A percentile compares a stretch with the other conserved stretches of the same genome.
phyloP scores from a whole-genome alignment of 2,113 vertebrate species.

The Chamaetylas fuelleborni region DNA sequence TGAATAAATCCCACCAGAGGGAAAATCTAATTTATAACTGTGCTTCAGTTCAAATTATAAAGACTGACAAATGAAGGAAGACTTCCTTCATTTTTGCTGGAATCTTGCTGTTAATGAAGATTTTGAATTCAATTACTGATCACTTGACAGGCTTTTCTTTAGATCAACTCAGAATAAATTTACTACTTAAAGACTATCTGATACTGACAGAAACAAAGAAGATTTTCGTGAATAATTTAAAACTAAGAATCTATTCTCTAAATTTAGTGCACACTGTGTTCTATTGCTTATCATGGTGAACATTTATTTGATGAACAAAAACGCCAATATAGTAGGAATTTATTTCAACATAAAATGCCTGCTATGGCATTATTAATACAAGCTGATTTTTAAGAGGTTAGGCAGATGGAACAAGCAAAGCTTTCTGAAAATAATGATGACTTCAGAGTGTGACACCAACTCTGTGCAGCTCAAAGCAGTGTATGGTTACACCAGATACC shows the following conservation, averaged over 20 bases:
- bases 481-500: conserved; percentile 25
- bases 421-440: conserved; percentile 58
- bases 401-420: not conserved
- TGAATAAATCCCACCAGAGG: not conserved
- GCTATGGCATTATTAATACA: not conserved
- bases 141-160: not conserved
- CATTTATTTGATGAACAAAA: not conserved
- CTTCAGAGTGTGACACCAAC: conserved; percentile 2
- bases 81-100: not conserved
- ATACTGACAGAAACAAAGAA: not conserved
- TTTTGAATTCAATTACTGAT: not conserved
- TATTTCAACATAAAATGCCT: not conserved
- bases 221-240: not conserved
- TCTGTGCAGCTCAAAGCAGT: not conserved
- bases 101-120: not conserved
- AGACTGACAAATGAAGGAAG: not conserved
- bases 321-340: not conserved
- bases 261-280: not conserved
- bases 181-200: not conserved
- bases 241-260: not conserved
- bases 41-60: not conserved
- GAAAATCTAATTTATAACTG: not conserved
- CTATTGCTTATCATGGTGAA: not conserved
- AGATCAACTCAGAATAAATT: not conserved
- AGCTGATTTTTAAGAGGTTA: conserved; percentile 4